A percentile compares a stretch with the other conserved stretches of the same genome.
phyloP scores from a whole-genome alignment of 2,113 vertebrate species.

The Neofelis nebulosa region DNA sequence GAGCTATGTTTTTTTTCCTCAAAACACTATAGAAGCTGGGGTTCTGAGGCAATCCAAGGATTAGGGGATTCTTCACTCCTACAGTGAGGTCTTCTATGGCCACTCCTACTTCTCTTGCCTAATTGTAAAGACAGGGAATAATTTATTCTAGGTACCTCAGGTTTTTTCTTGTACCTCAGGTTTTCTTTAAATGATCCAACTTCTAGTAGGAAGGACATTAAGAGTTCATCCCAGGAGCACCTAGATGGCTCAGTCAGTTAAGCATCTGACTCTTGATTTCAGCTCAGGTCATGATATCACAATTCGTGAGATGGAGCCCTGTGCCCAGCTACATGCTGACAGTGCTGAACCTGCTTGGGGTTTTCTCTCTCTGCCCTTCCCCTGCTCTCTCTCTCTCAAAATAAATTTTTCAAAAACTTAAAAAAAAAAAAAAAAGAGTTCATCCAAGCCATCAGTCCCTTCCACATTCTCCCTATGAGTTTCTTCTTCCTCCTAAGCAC shows the following conservation, averaged over 20 bases:
- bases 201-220: slow-evolving; percentile 1
- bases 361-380: too few relatives aligned
- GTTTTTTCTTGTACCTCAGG: background rate
- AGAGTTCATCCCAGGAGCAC: background rate
- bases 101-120: background rate
- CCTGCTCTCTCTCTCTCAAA: too few relatives aligned
- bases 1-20: background rate
- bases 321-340: too few relatives aligned
- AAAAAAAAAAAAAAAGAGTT: background rate
- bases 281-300: too few relatives aligned
- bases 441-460: background rate
- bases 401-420: too few relatives aligned
- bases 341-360: too few relatives aligned
- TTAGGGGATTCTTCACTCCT: background rate
- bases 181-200: background rate
- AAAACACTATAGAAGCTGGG: background rate
- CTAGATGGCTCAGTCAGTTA: too few relatives aligned
- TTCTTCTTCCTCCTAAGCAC: slow-evolving; percentile 3
- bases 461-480: background rate
- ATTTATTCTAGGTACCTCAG: background rate
- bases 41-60: background rate
- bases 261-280: too few relatives aligned
- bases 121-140: background rate
- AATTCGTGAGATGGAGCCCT: too few relatives aligned
- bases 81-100: background rate